phyloP scores from a whole-genome alignment of 35 echinoderm and acorn worm genomes.

The Lytechinus pictus region DNA sequence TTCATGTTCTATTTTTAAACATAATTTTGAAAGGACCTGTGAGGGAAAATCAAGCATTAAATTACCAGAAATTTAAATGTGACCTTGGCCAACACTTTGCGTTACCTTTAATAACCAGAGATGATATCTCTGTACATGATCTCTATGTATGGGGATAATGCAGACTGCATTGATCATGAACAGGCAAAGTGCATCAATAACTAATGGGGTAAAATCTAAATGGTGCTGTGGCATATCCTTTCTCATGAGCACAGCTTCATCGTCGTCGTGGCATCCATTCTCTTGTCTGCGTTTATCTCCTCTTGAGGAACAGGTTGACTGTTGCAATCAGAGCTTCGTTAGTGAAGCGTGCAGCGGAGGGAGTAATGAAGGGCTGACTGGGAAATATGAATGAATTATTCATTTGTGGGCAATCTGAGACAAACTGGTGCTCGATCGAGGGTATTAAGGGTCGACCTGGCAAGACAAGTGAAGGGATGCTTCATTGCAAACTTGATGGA shows the following conservation, averaged over 20 bases:
- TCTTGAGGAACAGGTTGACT: not conserved
- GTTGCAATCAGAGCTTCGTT: not conserved
- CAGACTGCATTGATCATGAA: not conserved
- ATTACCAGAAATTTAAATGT: not conserved
- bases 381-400: constrained; percentile 23
- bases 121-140: not conserved
- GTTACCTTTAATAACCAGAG: not conserved
- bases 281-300: not conserved
- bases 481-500: not conserved
- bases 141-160: not conserved
- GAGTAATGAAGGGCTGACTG: not conserved
- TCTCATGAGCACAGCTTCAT: too few species aligned
- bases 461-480: constrained; percentile 23
- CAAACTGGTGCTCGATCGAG: constrained; percentile 10
- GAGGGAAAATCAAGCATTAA: too few species aligned
- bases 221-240: not conserved
- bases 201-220: not conserved
- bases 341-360: not conserved
- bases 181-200: not conserved
- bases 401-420: constrained; percentile 33
- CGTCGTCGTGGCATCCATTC: too few species aligned
- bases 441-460: not conserved
- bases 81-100: not conserved
- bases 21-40: too few species aligned
- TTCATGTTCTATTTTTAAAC: too few species aligned